Base-by-base conservation (phyloP, 2,888 invertebrate genomes). In the Heterodera filipjevi region DNA sequence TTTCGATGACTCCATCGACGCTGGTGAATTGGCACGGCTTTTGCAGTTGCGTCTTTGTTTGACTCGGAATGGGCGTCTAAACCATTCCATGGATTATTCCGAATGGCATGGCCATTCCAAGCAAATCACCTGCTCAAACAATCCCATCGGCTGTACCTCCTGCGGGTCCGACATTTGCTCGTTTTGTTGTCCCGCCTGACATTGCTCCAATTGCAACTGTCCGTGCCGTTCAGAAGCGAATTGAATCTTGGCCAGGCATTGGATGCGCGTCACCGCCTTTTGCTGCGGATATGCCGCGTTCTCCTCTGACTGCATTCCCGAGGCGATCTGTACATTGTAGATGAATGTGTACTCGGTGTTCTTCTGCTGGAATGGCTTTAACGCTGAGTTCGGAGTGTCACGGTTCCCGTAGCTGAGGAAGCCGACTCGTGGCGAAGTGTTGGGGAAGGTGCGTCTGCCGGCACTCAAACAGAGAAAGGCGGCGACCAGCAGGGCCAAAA, bases 241-340 rank as follows among this genome's bases (percentile, higher is more conserved):
- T 27, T 33, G 39, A 39, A 83, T 71, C 49, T 75, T 64, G 76
- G 77, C 74, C n/a, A 79, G 49, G 39, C 83, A 79, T 32, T 78
- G 77, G n/a, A 83, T 68, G 3, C 82, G 71, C 32, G 83, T 82
- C 53, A 77, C 83, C n/a, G 83, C 77, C 35, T 81, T 71, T 72
- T 81, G 82, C 33, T 68, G 70, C 33, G 77, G 53, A 30, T 71
- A 22, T 22, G 74, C 81, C 2, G 79, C 79, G 30, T 78, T 30
- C 44, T 78, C 59, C 19, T 46, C 46, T 35, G 27, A 35, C 27
- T 53, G 70, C 71, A 82, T n/a, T 19, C 77, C 77, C 33, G 71
- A 59, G 44, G 81, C 70, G 78, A 84, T 76, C 44, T 82, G 82
- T 35, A 79, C 71, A 53, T 80, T 75, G 78, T 77, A 82, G 46